phyloP scores from a whole-genome alignment of 2,797 vertebrate genomes.

The Eupleurogrammus muticus region DNA sequence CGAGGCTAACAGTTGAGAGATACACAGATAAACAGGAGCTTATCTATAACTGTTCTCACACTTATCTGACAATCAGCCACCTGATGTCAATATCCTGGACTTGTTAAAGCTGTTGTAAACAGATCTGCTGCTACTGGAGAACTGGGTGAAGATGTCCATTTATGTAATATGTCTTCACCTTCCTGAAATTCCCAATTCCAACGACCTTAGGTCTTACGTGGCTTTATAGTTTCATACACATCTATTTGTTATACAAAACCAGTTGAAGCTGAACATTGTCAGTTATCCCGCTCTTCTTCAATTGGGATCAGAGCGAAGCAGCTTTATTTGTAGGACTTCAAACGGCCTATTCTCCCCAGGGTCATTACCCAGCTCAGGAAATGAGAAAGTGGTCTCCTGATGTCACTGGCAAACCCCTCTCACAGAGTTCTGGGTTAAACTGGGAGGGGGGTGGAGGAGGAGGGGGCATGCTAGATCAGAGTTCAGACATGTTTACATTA shows the following conservation, averaged over 20 bases:
- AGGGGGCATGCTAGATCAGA: conserved; percentile 77
- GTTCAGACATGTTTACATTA: conserved; percentile 90
- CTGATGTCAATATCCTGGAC: conserved; percentile 69
- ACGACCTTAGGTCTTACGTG: background rate
- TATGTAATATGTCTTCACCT: conserved; percentile 30
- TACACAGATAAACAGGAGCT: conserved; percentile 57
- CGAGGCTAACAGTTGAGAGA: conserved; percentile 21
- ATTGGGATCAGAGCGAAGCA: conserved; percentile 55
- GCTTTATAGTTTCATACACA: conserved; percentile 26
- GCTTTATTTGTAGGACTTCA: conserved; percentile 73
- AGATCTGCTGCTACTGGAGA: conserved; percentile 60
- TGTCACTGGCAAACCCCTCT: conserved; percentile 77
- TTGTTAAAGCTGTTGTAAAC: conserved; percentile 67
- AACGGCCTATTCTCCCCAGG: conserved; percentile 70
- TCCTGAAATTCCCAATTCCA: conserved; percentile 28
- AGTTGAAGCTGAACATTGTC: conserved; percentile 21
- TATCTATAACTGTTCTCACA: conserved; percentile 71
- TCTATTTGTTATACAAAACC: conserved; percentile 35
- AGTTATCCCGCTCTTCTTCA: conserved; percentile 35
- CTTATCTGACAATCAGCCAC: conserved; percentile 74
- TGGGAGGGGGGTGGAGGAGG: conserved; percentile 45
- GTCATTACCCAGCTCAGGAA: conserved; percentile 78
- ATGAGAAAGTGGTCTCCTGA: conserved; percentile 83
- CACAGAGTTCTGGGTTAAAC: conserved; percentile 77
- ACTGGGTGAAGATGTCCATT: conserved; percentile 49